Percentiles rank a stretch among this genome's conserved stretches.
Conservation (phyloP, 2,888 invertebrate genomes). For the Tetropium fuscum region DNA sequence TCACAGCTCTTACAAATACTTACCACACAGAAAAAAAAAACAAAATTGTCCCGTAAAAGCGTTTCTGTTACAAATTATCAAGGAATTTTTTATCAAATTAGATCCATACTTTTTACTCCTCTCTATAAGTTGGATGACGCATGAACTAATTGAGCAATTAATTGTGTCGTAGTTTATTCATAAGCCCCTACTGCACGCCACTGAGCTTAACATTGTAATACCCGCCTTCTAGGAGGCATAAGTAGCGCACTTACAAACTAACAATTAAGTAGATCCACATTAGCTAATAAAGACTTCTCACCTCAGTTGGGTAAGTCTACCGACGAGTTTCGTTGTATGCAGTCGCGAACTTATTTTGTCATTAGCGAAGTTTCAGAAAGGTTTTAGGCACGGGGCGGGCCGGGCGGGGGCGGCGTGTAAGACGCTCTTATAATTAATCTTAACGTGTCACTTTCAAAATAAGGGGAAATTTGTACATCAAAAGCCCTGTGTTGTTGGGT, state of each 20-base stretch:
- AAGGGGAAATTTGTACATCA: slow-evolving; percentile 28
- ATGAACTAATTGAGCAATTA: no score
- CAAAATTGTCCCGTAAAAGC: no score
- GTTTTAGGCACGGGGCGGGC: background rate
- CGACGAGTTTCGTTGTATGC: slow-evolving; percentile 25
- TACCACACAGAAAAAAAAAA: no score
- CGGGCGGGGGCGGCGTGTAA: slow-evolving; percentile 6
- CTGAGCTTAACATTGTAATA: no score
- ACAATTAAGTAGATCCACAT: slow-evolving; percentile 35
- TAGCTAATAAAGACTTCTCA: slow-evolving; percentile 36
- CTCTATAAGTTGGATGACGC: no score
- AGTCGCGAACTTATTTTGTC: slow-evolving; percentile 28
- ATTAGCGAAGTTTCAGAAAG: slow-evolving; percentile 24
- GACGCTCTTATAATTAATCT: slow-evolving; percentile 24
- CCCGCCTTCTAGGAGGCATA: no score
- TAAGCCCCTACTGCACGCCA: no score
- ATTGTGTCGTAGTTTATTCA: no score
- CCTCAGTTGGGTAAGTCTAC: slow-evolving; percentile 22
- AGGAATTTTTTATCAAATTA: no score
- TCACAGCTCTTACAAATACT: no score
- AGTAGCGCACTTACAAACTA: background rate
- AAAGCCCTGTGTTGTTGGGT: slow-evolving; percentile 14
- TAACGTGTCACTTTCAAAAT: slow-evolving; percentile 22
- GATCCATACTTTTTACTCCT: no score
- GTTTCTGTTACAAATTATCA: no score